Base-by-base conservation (phyloP, 2,888 invertebrate genomes). In the Allolobophora icterica region DNA sequence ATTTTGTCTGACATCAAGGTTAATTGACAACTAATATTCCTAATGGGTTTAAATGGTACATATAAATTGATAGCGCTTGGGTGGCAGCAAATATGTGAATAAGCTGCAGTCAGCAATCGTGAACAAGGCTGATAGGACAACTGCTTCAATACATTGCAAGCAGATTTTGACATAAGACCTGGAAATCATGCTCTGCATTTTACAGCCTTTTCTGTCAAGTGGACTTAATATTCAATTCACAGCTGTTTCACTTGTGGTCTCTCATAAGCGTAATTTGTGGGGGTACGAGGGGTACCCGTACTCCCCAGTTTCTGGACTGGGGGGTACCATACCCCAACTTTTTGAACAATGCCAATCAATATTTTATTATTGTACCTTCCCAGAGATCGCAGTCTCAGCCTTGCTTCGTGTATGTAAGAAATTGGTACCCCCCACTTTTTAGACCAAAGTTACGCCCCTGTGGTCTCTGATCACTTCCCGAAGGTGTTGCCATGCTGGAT, bases 101-200 rank as follows among this genome's bases (percentile, higher is more conserved):
- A 40, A 40, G 40, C 40, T 40, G 40, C 8, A 5, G 40, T 40
- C 40, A 40, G 13, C 40, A 13, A 5, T 40, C 40, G 13, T 40
- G 40, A 40, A 40, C 13, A n/a, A n/a, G 71, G n/a, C 71, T 71
- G 71, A 71, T 71, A 71, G 71, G 71, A 30, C 71, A 30, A 71
- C n/a, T 71, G 30, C 13, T 71, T 71, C 71, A 11, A n/a, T 30
- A 71, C 71, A 71, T 21, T 52, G 52, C 71, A 30, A 71, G n/a
- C 71, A 71, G 71, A 71, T 71, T 71, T 71, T 71, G 71, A 71
- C 71, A 13, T 71, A n/a, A 71, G 30, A 1, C 71, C n/a, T 71
- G 71, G 71, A 71, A 71, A 71, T 71, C 71, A 71, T 71, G 71
- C n/a, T 11, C 71, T n/a, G 71, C 71, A 71, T 71, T 71, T 71